Evolutionary conservation across 37 sponge, comb jelly and placozoan species (phyloP), one percentile per base, ranked within the genome.

Genomic region (Crambe crambe): DNA sequence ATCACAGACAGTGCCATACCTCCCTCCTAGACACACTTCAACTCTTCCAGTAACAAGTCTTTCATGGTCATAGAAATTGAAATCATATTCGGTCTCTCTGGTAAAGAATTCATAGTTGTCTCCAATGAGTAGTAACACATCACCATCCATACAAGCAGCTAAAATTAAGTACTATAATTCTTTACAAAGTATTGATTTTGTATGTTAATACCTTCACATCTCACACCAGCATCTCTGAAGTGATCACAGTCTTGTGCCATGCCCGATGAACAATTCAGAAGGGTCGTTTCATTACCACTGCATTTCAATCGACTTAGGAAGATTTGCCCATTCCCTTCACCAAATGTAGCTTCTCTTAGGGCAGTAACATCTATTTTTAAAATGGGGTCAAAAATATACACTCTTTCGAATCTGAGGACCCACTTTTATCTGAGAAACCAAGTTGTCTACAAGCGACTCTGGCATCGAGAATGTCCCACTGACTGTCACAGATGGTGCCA

Each of bases 1-100:
- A 62, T 73, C 51, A 29, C 82, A 81, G n/a, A 81, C 74, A 10
- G 82, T 43, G n/a, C 82, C 82, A 62, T 81, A 81, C 27, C 51
- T 72, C 43, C 82, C 82, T 39, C 73, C 73, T 4, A 62, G 22
- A 60, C 82, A 81, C 25, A 81, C 73, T 42, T 81, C 82, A n/a
- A 81, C 82, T 73, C 82, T 58, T 6, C 82, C 82, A 42, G 21
- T 57, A 26, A 15, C 26, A 25, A 81, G 82, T 73, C 37, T 35
- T n/a, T 72, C 64, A 8, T 41, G 58, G 35, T 32, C 47, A 26
- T 42, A 81, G 64, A 42, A 81, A 23, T 29, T 29, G 38, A 10
- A 30, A 40, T 66, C 47, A 35, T 79, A 66, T 10, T 42, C 17
- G 27, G 68, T 79, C n/a, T 42, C 54, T 9, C 79, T 68, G 3